These are phyloP conservation scores for Andinoacara biseriatus DNA, from an alignment of 2,113 vertebrate species.

Conservation along the genomic window DNA sequence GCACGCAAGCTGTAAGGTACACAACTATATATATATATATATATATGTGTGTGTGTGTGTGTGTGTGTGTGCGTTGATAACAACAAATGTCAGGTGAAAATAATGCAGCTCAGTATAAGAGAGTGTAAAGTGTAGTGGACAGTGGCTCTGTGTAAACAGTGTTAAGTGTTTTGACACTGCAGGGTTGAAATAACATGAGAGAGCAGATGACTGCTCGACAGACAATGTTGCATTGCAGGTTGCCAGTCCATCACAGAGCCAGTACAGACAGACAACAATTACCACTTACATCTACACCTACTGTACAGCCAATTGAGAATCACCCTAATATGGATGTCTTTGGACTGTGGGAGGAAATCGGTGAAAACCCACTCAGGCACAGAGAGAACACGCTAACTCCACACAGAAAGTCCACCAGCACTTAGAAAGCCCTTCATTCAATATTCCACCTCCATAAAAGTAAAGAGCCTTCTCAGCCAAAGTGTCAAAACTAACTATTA, in stretches of 20 bases:
- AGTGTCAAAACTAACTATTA: conserved; percentile 4
- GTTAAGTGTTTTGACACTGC: background rate
- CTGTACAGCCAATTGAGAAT: background rate
- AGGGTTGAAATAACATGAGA: background rate
- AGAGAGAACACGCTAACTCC: background rate
- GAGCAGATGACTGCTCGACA: background rate
- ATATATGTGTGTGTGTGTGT: too few relatives aligned
- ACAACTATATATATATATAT: too few relatives aligned
- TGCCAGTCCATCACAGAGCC: background rate
- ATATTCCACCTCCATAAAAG: conserved; percentile 9
- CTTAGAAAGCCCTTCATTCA: conserved; percentile 1
- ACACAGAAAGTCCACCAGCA: conserved; percentile 1
- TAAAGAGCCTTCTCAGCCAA: background rate
- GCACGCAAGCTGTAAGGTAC: background rate
- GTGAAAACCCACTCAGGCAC: background rate
- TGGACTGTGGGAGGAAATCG: background rate
- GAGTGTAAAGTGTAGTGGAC: background rate
- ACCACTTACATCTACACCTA: conserved; percentile 7
- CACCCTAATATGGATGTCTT: background rate
- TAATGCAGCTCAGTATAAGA: too few relatives aligned
- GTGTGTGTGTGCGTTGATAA: too few relatives aligned
- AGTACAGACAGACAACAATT: background rate
- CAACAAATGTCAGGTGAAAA: too few relatives aligned
- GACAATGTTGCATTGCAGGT: background rate
- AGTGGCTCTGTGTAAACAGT: background rate